Base-by-base conservation (phyloP, 2,888 invertebrate species). In the Himalopsyche tibetana region DNA sequence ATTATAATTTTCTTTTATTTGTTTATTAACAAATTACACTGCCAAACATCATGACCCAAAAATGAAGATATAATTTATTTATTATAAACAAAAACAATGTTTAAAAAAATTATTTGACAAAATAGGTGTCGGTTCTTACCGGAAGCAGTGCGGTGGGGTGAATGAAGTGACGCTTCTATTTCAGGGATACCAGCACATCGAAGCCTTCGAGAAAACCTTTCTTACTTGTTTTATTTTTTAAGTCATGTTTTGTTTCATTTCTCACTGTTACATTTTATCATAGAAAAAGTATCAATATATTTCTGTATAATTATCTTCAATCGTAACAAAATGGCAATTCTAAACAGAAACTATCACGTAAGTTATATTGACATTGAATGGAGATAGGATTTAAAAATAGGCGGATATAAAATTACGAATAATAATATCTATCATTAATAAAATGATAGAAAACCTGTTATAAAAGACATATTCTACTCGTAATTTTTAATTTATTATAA, bases 211-310 rank as follows among this genome's bases (percentile, higher is more conserved):
- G 63, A 63, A 51, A 15, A 9, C 11, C 11, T 63, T 63, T 9
- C 19, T 9, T 19, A 63, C n/a, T 5, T 63, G 28, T 19, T 63
- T 28, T 63, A 3, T 63, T 19, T 19, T 4, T 56, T 56, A 56
- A n/a, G 63, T 19, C 63, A 28, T 63, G 19, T 63, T 63, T 63
- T 63, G 63, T 63, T 63, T 63, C 63, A 63, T 63, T 28, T 19
- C 19, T 63, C 19, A 2, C 9, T 9, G 2, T 63, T 19, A 63
- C 28, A 2, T 28, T 28, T 63, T 19, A 19, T 63, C 19, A 63
- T 63, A 63, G 63, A 63, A 63, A 63, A 63, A 28, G 63, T 63
- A 63, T 63, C 56, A 19, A n/a, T n/a, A n/a, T n/a, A n/a, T n/a
- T n/a, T n/a, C n/a, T n/a, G n/a, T n/a, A n/a, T n/a, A n/a, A 51